phyloP scores from a whole-genome alignment of 2,797 vertebrate genomes.

The Tragopan temminckii region DNA sequence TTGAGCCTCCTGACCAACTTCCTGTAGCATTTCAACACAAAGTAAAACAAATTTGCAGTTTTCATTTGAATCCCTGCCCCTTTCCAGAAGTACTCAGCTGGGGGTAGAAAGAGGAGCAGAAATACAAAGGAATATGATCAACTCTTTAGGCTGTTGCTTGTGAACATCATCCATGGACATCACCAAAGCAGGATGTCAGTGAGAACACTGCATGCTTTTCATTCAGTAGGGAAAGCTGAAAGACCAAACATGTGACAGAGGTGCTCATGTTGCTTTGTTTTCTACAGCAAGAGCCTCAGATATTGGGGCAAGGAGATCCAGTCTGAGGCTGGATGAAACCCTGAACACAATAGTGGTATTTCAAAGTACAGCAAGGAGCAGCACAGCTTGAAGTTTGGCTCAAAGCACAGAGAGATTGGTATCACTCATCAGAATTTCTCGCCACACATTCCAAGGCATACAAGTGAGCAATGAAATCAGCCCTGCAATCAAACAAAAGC shows the following conservation, averaged over 20 bases:
- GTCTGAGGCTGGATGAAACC: background rate
- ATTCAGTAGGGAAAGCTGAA: background rate
- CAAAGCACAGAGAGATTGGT: fast-evolving
- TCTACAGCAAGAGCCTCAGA: background rate
- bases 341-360: background rate
- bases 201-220: background rate
- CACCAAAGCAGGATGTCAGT: background rate
- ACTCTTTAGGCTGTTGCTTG: background rate
- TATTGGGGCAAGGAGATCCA: fast-evolving
- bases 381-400: background rate
- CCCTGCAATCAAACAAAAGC: background rate
- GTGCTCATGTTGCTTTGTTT: background rate
- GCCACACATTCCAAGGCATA: background rate
- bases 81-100: background rate
- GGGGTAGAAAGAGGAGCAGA: background rate
- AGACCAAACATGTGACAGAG: background rate
- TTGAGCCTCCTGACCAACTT: background rate
- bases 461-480: fast-evolving
- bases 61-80: background rate
- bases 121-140: background rate
- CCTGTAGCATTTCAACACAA: background rate
- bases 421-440: background rate
- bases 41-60: background rate
- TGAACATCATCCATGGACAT: background rate
- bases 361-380: background rate